Percentiles rank a stretch among this genome's conserved stretches.
Conservation (phyloP, 2,888 invertebrate genomes). For the Ormia ochracea region DNA sequence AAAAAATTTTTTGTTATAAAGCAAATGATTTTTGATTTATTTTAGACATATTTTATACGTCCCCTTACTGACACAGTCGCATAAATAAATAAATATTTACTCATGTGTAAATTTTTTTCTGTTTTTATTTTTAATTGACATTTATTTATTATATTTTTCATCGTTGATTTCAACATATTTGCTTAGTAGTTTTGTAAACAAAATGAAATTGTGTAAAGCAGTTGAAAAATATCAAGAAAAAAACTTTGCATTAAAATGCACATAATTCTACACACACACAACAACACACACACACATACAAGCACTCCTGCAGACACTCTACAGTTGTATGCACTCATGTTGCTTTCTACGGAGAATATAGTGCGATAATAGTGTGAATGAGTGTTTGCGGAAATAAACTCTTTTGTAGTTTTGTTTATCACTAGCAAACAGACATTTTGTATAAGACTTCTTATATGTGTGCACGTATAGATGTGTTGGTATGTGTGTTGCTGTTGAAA, state of each 20-base stretch:
- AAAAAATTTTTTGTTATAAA: neutral
- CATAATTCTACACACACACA: conserved; percentile 1
- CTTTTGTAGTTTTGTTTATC: conserved; percentile 39
- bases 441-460: neutral
- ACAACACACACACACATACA: neutral
- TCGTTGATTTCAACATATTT: conserved; percentile 17
- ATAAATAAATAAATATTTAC: neutral
- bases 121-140: neutral
- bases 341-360: neutral
- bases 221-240: neutral
- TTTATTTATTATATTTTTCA: conserved; percentile 12
- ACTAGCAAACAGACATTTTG: conserved; percentile 31
- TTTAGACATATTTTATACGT: neutral
- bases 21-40: neutral
- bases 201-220: neutral
- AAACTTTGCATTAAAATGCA: conserved; percentile 16
- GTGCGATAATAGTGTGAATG: neutral
- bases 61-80: neutral
- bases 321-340: neutral
- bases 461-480: neutral
- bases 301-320: neutral
- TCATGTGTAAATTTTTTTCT: neutral
- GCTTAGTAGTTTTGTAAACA: conserved; percentile 20
- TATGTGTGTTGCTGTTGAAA: conserved; percentile 8
- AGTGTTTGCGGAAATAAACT: conserved; percentile 38